phyloP scores from a whole-genome alignment of 2,797 vertebrate species.

The Sebastes matsubarae region DNA sequence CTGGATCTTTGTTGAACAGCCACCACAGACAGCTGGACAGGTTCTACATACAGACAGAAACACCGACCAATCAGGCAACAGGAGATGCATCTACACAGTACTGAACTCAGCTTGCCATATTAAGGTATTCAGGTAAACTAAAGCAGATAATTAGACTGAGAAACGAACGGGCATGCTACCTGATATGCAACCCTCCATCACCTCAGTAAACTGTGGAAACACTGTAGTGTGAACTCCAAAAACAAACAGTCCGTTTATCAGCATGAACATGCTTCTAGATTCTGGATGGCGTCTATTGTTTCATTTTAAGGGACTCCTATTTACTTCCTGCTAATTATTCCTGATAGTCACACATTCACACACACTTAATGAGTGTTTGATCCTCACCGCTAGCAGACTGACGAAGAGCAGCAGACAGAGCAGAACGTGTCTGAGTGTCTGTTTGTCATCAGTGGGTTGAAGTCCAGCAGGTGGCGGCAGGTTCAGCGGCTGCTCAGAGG shows the following conservation, averaged over 20 bases:
- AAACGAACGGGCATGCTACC: not conserved
- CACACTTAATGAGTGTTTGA: not conserved
- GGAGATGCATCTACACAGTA: not conserved
- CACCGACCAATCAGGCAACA: not conserved
- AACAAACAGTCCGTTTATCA: no score
- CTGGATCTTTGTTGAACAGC: constrained; percentile 94
- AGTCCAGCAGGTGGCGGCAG: constrained; percentile 83
- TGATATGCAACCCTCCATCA: not conserved
- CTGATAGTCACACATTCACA: not conserved
- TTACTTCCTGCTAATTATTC: not conserved
- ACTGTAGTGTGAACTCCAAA: not conserved
- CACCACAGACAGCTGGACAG: constrained; percentile 98
- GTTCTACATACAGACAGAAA: constrained; percentile 82
- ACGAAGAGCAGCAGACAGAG: constrained; percentile 93
- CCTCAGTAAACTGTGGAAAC: not conserved
- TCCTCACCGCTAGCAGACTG: constrained; percentile 92
- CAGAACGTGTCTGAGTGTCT: constrained; percentile 91
- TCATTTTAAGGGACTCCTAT: not conserved
- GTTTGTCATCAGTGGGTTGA: constrained; percentile 84
- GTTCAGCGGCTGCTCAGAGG: constrained; percentile 80
- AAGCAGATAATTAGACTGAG: not conserved
- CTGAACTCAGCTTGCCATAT: not conserved
- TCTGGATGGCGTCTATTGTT: not conserved
- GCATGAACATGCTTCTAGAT: not conserved
- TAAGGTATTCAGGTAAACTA: not conserved